Evolutionary conservation across 1,140 invertebrate species (phyloP).

Genomic region (Listronotus bonariensis): DNA sequence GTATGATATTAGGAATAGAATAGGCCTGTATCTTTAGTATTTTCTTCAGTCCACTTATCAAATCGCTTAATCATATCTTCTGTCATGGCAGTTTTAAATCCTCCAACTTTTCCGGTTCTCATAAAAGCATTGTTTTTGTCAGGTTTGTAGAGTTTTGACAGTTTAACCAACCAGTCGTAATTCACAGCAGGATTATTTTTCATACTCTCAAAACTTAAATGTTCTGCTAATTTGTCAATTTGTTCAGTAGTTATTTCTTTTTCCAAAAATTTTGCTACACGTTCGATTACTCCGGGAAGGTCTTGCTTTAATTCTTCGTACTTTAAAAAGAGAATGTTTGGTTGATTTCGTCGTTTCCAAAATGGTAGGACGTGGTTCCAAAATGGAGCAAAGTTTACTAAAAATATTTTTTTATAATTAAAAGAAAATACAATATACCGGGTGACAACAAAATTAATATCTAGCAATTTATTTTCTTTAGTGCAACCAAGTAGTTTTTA

Average conservation of each 20-base stretch:
- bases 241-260: constrained; percentile 59
- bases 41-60: constrained; percentile 63
- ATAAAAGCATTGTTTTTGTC: constrained; percentile 62
- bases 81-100: constrained; percentile 67
- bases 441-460: no score
- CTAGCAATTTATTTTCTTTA: no score
- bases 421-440: no score
- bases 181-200: constrained; percentile 73
- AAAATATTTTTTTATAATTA: no score
- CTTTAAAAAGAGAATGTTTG: constrained; percentile 66
- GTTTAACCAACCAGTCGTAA: constrained; percentile 58
- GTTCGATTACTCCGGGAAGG: constrained; percentile 61
- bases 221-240: constrained; percentile 58
- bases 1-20: neutral
- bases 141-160: constrained; percentile 56
- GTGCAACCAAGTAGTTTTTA: no score
- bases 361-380: constrained; percentile 65
- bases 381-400: constrained; percentile 63
- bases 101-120: constrained; percentile 66
- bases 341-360: constrained; percentile 61
- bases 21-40: constrained; percentile 52
- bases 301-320: constrained; percentile 73
- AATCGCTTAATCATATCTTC: constrained; percentile 60
- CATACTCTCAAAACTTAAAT: constrained; percentile 70
- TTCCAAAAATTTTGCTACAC: constrained; percentile 65